Base-by-base conservation (phyloP, 2,888 invertebrate species). In the Lithophane leautieri region DNA sequence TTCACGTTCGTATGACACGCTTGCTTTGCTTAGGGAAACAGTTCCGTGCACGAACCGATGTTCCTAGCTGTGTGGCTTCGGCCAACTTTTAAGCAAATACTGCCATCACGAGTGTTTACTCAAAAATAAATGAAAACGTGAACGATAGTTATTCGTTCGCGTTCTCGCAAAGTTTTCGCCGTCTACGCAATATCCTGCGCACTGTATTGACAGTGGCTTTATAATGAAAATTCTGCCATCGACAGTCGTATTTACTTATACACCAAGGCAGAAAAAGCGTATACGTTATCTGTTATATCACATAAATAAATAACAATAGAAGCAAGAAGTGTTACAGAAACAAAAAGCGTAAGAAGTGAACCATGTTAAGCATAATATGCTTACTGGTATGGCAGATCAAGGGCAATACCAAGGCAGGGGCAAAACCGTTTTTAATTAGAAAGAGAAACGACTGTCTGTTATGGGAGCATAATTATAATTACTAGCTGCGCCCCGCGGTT, bases 101-200 rank as follows among this genome's bases (percentile, higher is more conserved):
- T 50, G 56, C 54, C n/a, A 3, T 19, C 50, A 34, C 34, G 14
- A 50, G 1, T 62, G 40, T 67, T 52, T 28, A 54, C 28, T 76
- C 22, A 71, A 78, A 78, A 54, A 56, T 11, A 67, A 22, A 82
- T 82, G 22, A 78, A 78, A 61, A 34, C 11, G 50, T 58, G 56
- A 52, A n/a, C 34, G 56, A 47, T 61, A 42, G 63, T 25, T 47
- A 58, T 73, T 70, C 9, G 47, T 73, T 62, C 66, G 66, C 40
- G 19, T 74, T 62, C n/a, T 58, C 54, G 62, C 54, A 56, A 28
- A 65, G 69, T 76, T 74, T 73, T 68, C 50, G 58, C 66, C 72
- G 70, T 78, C n/a, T 44, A 81, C 19, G 78, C 78, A 84, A 84
- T 81, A 84, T 84, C 74, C 78, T 78, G 65, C 44, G 40, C 42